Evolutionary conservation across 2,113 vertebrate genomes (phyloP), one percentile per base, ranked within the genome.

Genomic region (Psittacara wagleri): DNA sequence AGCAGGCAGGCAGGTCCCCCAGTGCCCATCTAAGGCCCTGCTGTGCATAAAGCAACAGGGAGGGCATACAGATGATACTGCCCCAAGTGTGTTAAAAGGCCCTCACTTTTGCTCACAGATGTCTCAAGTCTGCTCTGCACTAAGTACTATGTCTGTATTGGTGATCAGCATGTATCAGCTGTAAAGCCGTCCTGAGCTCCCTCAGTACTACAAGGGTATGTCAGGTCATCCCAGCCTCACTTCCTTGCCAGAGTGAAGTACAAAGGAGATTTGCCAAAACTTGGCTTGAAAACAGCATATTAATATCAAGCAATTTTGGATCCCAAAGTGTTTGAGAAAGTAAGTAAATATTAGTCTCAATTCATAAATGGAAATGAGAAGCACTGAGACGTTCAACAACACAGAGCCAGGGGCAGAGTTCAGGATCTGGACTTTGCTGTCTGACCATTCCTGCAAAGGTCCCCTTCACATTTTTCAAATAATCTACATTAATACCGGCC

Each of bases 341-440:
- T 92, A 90, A 82, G 70, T 87, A 92, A 93, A 66, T 74, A 86
- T 17, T 39, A 66, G 8, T 70, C 59, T 74, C 11, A 29, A 70
- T 92, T 94, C 49, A 52, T 33, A 96, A 92, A 90, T 24, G 35
- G 83, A 95, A 93, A 75, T 39, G 43, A 83, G 76, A 90, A 70
- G 73, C 76, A 78, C 68, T 10, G 20, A 75, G 39, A 86, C 2
- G 28, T 35, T 77, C 55, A 72, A 5, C 55, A 72, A 68, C 24
- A 52, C 0, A 1, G 59, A 90, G 67, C 33, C 89, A 95, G 83
- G 7, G 78, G 43, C 44, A 72, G 79, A 67, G 61, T 46, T 93
- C 37, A 61, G 55, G 55, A 20, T 35, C 68, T 54, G 33, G 25
- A 80, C 33, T 74, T 75, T 9, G 43, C 66, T 86, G 24, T 76